These are phyloP conservation scores for Epizoanthus stellaris DNA, from an alignment of 92 coral and sea anemone species.

Conservation along the genomic window DNA sequence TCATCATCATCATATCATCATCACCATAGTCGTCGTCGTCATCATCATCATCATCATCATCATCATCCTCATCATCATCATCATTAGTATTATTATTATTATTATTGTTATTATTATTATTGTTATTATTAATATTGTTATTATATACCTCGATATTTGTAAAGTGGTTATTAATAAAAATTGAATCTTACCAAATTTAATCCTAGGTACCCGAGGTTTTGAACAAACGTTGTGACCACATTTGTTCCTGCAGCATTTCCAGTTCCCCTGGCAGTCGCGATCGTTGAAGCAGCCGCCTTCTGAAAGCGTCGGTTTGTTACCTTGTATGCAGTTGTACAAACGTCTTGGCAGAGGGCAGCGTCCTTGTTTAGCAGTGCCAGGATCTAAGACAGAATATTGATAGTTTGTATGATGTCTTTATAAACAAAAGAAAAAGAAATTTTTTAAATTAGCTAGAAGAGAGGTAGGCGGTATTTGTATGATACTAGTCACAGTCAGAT, in stretches of 20 bases:
- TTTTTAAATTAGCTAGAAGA: not conserved
- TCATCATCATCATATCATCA: too few relatives aligned
- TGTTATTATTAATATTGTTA: too few relatives aligned
- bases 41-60: too few relatives aligned
- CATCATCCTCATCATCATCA: too few relatives aligned
- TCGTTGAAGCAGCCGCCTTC: slow-evolving; percentile 4
- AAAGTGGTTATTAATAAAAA: too few relatives aligned
- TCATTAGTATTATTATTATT: too few relatives aligned
- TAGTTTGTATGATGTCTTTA: not conserved
- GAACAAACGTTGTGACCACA: not conserved
- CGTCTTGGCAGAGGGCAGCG: not conserved
- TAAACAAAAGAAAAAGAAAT: too few relatives aligned
- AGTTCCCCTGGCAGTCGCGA: not conserved
- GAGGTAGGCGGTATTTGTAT: not conserved
- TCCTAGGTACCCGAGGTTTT: not conserved
- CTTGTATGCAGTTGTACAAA: not conserved
- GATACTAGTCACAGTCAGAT: too few relatives aligned
- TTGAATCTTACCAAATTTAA: not conserved
- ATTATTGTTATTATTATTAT: too few relatives aligned
- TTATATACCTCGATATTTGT: too few relatives aligned
- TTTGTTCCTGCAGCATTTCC: slow-evolving; percentile 7
- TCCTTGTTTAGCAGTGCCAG: slow-evolving; percentile 15
- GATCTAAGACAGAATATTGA: not conserved
- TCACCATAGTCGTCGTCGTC: too few relatives aligned
- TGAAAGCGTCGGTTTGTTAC: not conserved